These are phyloP conservation scores for Mimachlamys varia DNA, from an alignment of 2,888 invertebrate species.

Conservation along the genomic window DNA sequence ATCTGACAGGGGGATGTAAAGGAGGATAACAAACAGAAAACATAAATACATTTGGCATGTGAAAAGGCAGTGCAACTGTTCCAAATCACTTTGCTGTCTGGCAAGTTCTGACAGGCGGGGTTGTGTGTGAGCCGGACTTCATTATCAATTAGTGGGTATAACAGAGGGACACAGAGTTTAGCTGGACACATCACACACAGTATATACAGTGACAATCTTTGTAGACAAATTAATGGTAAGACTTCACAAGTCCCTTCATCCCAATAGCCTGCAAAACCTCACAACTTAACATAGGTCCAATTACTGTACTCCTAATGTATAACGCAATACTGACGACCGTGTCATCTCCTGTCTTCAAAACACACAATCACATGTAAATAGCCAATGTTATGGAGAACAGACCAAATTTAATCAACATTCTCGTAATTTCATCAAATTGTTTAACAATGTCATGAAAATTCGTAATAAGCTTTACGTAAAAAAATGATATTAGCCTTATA, in stretches of 20 bases:
- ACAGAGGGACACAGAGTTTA: neutral
- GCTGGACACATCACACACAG: neutral
- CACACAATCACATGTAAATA: neutral
- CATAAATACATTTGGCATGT: slow-evolving; percentile 28
- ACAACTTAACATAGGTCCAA: neutral
- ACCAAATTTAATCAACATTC: neutral
- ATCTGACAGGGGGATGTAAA: neutral
- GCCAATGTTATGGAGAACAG: neutral
- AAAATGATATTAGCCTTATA: neutral
- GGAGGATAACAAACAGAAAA: neutral
- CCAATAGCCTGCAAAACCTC: neutral
- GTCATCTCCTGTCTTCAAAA: slow-evolving; percentile 11
- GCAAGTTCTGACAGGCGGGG: neutral
- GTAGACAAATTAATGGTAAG: slow-evolving; percentile 31
- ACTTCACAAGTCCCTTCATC: slow-evolving; percentile 23
- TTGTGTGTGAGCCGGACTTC: slow-evolving; percentile 4
- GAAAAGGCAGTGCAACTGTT: slow-evolving; percentile 36
- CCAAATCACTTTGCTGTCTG: neutral
- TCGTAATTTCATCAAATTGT: slow-evolving; percentile 7
- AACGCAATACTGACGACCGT: neutral
- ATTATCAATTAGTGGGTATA: neutral
- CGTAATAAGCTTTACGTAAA: neutral
- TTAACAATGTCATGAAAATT: neutral
- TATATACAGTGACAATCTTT: slow-evolving; percentile 7
- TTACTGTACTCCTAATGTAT: neutral